Conservation (phyloP, 53 echinoderm and acorn worm genomes). For the Echinometra lucunter region DNA sequence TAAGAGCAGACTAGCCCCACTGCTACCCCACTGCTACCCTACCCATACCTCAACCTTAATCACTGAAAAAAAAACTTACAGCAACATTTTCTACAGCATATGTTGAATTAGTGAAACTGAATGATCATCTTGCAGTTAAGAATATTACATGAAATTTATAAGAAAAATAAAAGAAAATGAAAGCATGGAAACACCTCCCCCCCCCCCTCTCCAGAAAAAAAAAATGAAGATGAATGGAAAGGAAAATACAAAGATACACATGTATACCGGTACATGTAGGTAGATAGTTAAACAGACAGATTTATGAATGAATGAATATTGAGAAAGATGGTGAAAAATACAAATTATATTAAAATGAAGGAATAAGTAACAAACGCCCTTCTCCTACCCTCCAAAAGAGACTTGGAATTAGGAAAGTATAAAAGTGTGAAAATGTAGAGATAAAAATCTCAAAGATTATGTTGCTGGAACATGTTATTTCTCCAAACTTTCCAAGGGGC, state of each 20-base stretch:
- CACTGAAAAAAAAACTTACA: no score
- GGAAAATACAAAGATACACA: background rate
- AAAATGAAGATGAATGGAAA: no score
- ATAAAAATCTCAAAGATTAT: background rate
- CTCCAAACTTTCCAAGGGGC: background rate
- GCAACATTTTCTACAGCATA: no score
- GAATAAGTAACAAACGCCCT: background rate
- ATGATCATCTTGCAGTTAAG: no score
- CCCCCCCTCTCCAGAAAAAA: no score
- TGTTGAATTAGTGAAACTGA: no score
- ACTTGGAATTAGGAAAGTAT: background rate
- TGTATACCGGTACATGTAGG: background rate
- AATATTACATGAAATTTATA: no score
- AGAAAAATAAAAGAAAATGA: no score
- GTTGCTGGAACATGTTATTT: background rate
- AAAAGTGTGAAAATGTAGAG: background rate
- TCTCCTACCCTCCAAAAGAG: background rate
- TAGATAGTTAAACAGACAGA: background rate
- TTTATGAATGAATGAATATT: background rate
- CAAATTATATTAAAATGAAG: background rate
- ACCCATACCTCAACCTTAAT: no score
- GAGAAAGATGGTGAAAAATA: background rate
- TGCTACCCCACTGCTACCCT: no score
- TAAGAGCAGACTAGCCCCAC: no score
- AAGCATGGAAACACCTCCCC: no score